phyloP scores from a whole-genome alignment of 2,113 vertebrate species.

The Ictalurus furcatus region DNA sequence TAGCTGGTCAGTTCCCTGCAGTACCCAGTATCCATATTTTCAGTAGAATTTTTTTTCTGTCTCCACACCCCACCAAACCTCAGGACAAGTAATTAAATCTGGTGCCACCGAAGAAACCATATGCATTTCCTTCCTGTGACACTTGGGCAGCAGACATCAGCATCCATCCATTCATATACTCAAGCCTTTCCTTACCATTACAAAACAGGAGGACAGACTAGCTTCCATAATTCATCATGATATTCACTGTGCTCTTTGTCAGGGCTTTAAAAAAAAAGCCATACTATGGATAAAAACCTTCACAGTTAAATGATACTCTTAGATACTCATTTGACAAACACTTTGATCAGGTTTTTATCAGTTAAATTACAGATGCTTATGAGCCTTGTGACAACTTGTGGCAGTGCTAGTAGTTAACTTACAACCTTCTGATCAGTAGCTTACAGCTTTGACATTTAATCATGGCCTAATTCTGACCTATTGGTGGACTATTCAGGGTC shows the following conservation, averaged over 20 bases:
- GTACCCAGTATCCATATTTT: conserved; percentile 41
- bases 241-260: conserved; percentile 48
- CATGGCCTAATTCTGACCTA: not conserved
- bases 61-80: conserved; percentile 27
- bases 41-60: conserved; percentile 46
- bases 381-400: conserved; percentile 57
- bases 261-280: not conserved
- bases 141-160: conserved; percentile 36
- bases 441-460: not conserved
- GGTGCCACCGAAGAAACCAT: conserved; percentile 36
- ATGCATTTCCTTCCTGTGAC: conserved; percentile 37
- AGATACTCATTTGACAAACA: not conserved
- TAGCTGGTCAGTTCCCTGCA: conserved; percentile 35
- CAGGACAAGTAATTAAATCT: conserved; percentile 56
- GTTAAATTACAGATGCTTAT: not conserved
- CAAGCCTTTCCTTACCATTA: conserved; percentile 47
- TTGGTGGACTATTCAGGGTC: not conserved
- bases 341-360: not conserved
- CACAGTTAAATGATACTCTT: not conserved
- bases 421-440: not conserved
- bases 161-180: conserved; percentile 52
- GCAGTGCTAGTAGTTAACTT: not conserved
- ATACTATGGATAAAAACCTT: conserved; percentile 18
- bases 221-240: conserved; percentile 60
- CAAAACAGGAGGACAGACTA: conserved; percentile 50